Evolutionary conservation across 2,888 invertebrate genomes (phyloP), one percentile per base, ranked within the genome.

Genomic region (Ptychoptera contaminata): DNA sequence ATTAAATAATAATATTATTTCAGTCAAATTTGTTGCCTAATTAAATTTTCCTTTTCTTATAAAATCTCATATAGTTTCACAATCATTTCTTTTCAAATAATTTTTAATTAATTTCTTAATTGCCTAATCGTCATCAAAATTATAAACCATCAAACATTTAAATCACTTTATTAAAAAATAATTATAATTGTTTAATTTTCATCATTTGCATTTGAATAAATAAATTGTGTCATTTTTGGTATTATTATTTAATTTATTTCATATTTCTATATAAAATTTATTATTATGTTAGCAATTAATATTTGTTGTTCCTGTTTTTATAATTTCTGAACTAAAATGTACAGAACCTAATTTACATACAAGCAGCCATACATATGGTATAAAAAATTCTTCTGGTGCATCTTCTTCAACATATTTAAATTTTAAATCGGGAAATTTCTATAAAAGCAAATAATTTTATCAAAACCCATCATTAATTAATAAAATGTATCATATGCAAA

Each of bases 381-480:
- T 92, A 70, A 99, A 98, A 72, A 98, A 98, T 58, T 97, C 96
- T 63, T 97, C 97, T 0, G 97, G 97, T 46, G 87, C 81, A 51
- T 97, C 97, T 65, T 99, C 98, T 67, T 99, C 98, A 0, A 98
- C 97, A 61, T 98, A 98, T 52, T 94, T 91, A 69, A 98, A 98
- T 67, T 96, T 97, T 40, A 98, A 68, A 58, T 97, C 97, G 0
- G 97, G 97, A 65, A 97, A 96, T 81, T 96, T 97, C 90, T 94
- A 70, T 2, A 71, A 65, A 48, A 49, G 47, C 55, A 47, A 36
- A 35, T n/a, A 37, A 34, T 35, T n/a, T 23, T 37, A 32, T 23
- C 16, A 23, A 39, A 23, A 23, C n/a, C n/a, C n/a, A 9, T 14
- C 12, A 12, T 30, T 14, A 8, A 40, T 30, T 23, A 8, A 2